Percentiles rank a stretch among this genome's conserved stretches.
These are phyloP conservation scores for Eulemur albifrons DNA, from an alignment of 2,797 vertebrate species.

Conservation along the genomic window DNA sequence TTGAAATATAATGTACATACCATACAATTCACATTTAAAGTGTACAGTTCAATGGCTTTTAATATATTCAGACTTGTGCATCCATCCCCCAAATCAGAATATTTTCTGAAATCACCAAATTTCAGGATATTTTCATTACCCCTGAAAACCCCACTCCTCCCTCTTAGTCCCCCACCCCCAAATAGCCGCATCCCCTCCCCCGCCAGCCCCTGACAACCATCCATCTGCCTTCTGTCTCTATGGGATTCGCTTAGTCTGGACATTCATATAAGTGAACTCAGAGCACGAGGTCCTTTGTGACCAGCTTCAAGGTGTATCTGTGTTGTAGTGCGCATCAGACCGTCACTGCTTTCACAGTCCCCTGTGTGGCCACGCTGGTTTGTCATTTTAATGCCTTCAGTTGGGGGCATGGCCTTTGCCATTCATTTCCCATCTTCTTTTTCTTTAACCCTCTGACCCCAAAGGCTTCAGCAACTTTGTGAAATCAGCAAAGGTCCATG, in stretches of 20 bases:
- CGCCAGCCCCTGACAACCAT: neutral
- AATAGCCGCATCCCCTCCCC: no score
- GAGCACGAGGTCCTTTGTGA: accelerated
- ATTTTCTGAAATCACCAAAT: neutral
- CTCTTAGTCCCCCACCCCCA: accelerated
- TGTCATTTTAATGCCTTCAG: neutral
- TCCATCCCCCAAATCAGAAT: neutral
- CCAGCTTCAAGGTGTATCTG: neutral
- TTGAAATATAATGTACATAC: no score
- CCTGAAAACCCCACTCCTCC: neutral
- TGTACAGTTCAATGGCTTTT: neutral
- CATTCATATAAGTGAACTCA: accelerated
- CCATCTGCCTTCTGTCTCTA: neutral
- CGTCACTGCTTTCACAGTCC: neutral
- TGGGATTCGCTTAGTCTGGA: neutral
- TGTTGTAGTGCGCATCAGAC: accelerated
- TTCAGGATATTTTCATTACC: neutral
- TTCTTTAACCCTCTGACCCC: neutral
- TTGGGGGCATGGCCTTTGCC: neutral
- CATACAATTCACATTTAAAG: neutral
- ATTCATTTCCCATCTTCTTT: neutral
- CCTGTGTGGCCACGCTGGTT: accelerated
- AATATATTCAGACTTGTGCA: neutral
- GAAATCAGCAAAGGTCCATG: neutral
- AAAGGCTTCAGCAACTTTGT: neutral